Percentiles rank a stretch among this genome's conserved stretches.
Evolutionary conservation across 2,888 invertebrate species (phyloP).

Genomic region (Exocentrus adspersus): DNA sequence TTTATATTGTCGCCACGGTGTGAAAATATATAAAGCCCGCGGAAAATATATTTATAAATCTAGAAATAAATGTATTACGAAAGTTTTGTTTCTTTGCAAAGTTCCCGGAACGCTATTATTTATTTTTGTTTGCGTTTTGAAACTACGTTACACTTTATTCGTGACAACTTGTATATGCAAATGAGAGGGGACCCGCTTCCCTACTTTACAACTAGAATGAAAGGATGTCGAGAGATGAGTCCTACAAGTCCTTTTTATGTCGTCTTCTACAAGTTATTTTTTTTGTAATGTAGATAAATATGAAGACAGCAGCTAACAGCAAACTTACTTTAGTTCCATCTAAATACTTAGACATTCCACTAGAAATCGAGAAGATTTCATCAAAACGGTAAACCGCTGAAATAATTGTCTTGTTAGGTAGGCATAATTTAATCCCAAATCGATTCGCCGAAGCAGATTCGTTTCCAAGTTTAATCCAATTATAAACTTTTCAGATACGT

Average conservation of each 20-base stretch:
- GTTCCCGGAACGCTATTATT: neutral
- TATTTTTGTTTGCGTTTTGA: constrained; percentile 4
- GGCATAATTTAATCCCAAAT: too few species aligned
- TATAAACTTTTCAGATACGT: too few species aligned
- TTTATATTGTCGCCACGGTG: constrained; percentile 29
- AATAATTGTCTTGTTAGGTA: too few species aligned
- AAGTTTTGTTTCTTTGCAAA: constrained; percentile 6
- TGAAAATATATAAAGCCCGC: constrained; percentile 25
- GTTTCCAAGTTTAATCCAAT: too few species aligned
- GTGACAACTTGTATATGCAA: constrained; percentile 1
- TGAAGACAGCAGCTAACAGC: too few species aligned
- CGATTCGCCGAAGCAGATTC: too few species aligned
- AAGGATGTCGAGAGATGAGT: neutral
- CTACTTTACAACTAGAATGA: neutral
- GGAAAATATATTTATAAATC: constrained; percentile 28
- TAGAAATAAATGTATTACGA: constrained; percentile 19
- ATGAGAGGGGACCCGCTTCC: neutral
- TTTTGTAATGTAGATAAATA: too few species aligned
- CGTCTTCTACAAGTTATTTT: too few species aligned
- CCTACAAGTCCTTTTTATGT: neutral
- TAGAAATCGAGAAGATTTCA: too few species aligned
- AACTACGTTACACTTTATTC: constrained; percentile 1
- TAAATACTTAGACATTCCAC: too few species aligned
- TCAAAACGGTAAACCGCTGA: too few species aligned
- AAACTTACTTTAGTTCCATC: too few species aligned